Evolutionary conservation across 2,888 invertebrate species (phyloP).

Genomic region (Neelides folsomi): DNA sequence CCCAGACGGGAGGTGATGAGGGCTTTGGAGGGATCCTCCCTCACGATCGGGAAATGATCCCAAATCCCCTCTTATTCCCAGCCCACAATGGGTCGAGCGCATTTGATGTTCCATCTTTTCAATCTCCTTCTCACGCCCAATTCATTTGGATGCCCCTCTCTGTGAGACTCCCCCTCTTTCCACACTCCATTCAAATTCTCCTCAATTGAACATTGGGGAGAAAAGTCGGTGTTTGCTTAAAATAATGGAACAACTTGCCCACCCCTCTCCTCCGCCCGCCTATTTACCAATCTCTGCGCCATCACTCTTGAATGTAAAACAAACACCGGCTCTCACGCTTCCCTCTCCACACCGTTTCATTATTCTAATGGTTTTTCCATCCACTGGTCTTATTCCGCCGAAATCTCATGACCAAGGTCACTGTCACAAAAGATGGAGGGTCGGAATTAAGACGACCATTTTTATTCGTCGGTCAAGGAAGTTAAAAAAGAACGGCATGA

Average conservation of each 20-base stretch:
- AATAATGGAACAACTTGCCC: too few species aligned
- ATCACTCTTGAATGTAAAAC: constrained; percentile 16
- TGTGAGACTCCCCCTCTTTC: constrained; percentile 2
- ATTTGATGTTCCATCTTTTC: constrained; percentile 11
- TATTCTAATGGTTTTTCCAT: too few species aligned
- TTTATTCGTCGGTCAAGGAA: too few species aligned
- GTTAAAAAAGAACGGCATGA: constrained; percentile 2
- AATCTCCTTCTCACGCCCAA: constrained; percentile 32
- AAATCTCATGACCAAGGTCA: too few species aligned
- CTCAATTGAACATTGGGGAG: too few species aligned
- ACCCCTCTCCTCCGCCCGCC: too few species aligned
- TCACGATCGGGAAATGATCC: neutral
- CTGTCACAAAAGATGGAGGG: too few species aligned
- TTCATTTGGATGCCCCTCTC: constrained; percentile 22
- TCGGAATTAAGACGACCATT: too few species aligned
- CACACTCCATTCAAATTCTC: neutral
- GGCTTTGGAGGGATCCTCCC: neutral
- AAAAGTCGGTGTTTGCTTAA: too few species aligned
- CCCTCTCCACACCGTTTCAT: too few species aligned
- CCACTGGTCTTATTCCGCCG: too few species aligned
- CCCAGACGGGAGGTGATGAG: neutral
- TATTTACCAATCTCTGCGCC: neutral
- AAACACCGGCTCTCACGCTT: constrained; percentile 13
- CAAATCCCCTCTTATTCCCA: neutral
- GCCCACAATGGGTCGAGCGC: neutral